Evolutionary conservation across 2,797 vertebrate species (phyloP).

Genomic region (Bradypodion pumilum): DNA sequence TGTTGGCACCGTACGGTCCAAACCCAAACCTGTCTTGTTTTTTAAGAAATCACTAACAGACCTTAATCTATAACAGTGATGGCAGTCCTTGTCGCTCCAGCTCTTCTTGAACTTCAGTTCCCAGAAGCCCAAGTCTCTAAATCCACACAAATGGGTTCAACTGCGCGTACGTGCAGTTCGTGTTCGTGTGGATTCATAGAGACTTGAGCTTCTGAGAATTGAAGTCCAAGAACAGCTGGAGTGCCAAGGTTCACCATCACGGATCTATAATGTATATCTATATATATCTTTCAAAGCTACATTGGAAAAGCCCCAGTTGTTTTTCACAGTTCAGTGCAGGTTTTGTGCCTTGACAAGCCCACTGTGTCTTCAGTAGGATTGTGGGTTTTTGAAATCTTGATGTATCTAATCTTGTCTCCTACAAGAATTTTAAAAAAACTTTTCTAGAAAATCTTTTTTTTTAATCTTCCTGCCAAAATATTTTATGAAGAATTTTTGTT

Average conservation of each 20-base stretch:
- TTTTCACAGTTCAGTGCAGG: constrained; percentile 44
- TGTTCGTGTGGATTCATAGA: too few species aligned
- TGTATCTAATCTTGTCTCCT: constrained; percentile 28
- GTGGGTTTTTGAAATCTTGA: constrained; percentile 11
- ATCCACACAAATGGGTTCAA: too few species aligned
- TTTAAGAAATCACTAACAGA: constrained; percentile 35
- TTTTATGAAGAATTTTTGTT: constrained; percentile 54
- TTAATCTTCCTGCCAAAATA: constrained; percentile 44
- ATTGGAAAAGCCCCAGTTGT: constrained; percentile 32
- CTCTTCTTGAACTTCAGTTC: too few species aligned
- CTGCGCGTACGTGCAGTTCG: too few species aligned
- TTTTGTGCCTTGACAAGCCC: constrained; percentile 68
- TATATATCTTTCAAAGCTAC: constrained; percentile 38
- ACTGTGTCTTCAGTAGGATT: constrained; percentile 46
- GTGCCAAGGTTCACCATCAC: too few species aligned
- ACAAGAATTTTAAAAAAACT: constrained; percentile 22
- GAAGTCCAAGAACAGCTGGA: too few species aligned
- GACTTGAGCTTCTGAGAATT: too few species aligned
- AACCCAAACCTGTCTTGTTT: constrained; percentile 51
- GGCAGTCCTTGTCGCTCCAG: too few species aligned
- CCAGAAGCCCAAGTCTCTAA: too few species aligned
- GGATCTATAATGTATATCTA: background rate
- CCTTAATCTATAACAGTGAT: constrained; percentile 25
- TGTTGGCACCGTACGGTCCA: constrained; percentile 40
- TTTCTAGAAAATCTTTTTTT: constrained; percentile 30